phyloP scores from a whole-genome alignment of 2,888 invertebrate genomes.

The Erpobdella octoculata region DNA sequence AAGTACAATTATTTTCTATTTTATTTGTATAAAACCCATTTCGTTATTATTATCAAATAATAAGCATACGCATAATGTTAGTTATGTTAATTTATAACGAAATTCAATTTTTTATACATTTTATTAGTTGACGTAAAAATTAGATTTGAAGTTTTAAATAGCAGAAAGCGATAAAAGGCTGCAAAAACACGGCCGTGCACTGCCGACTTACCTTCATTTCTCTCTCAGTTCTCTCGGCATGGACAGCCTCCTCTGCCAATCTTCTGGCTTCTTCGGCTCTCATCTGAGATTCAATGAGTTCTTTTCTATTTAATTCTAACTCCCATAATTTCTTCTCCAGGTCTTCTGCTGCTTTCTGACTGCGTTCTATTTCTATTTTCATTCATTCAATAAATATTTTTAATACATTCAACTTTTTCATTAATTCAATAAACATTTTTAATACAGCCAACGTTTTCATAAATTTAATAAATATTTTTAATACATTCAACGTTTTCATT shows the following conservation, averaged over 20 bases:
- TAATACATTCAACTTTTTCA: no score
- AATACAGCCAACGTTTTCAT: no score
- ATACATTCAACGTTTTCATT: no score
- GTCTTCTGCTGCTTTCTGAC: conserved; percentile 32
- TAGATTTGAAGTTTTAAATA: not conserved
- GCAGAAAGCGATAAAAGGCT: not conserved
- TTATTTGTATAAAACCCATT: no score
- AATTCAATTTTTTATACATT: not conserved
- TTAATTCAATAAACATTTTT: no score
- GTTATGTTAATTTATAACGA: not conserved
- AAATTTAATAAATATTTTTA: not conserved
- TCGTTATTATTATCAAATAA: no score
- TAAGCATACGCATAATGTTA: not conserved
- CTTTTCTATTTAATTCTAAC: conserved; percentile 57
- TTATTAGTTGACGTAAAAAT: not conserved
- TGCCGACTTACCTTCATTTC: conserved; percentile 6
- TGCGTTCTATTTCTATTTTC: conserved; percentile 33
- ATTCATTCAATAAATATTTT: no score
- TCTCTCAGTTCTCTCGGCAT: conserved; percentile 7
- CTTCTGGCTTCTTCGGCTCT: conserved; percentile 85
- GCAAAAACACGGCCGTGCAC: not conserved
- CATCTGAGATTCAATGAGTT: conserved; percentile 83
- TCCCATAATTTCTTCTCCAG: conserved; percentile 35
- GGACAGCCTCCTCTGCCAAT: conserved; percentile 58
- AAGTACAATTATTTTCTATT: no score